A percentile compares a stretch with the other conserved stretches of the same genome.
Evolutionary conservation across 1,140 invertebrate species (phyloP).

Genomic region (Lerema accius): DNA sequence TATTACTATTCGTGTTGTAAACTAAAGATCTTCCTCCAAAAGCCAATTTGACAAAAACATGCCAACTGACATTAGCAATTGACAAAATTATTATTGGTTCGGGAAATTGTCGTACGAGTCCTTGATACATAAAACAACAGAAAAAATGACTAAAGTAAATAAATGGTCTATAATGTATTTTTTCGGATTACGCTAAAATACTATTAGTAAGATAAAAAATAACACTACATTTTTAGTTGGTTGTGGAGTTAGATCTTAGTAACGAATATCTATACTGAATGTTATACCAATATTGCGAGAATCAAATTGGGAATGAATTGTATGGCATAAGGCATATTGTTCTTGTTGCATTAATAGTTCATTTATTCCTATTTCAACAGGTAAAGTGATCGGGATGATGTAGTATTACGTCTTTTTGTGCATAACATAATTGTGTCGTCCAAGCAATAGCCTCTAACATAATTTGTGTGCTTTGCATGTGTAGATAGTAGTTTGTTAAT

Average conservation of each 20-base stretch:
- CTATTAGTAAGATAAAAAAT: too few relatives aligned
- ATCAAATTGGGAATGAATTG: slow-evolving; percentile 6
- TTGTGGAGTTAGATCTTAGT: background rate
- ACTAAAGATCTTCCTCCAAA: background rate
- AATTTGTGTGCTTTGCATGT: slow-evolving; percentile 22
- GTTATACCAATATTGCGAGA: too few relatives aligned
- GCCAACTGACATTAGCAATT: too few relatives aligned
- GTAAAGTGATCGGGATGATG: background rate
- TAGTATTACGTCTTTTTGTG: slow-evolving; percentile 12
- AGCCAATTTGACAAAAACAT: background rate
- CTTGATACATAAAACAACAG: too few relatives aligned
- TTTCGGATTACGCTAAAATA: too few relatives aligned
- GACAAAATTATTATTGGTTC: too few relatives aligned
- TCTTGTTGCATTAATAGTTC: background rate
- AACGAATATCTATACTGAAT: background rate
- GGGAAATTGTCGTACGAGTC: too few relatives aligned
- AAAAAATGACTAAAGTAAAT: too few relatives aligned
- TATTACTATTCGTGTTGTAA: slow-evolving; percentile 8
- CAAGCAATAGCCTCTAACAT: slow-evolving; percentile 1
- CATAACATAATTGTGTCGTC: slow-evolving; percentile 8
- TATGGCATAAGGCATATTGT: background rate
- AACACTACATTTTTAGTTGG: too few relatives aligned
- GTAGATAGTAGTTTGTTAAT: slow-evolving; percentile 12
- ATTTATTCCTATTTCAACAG: background rate
- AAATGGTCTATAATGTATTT: too few relatives aligned